Percentiles rank a stretch among this genome's conserved stretches.
phyloP scores from a whole-genome alignment of 1,140 invertebrate genomes.

The Apis dorsata region DNA sequence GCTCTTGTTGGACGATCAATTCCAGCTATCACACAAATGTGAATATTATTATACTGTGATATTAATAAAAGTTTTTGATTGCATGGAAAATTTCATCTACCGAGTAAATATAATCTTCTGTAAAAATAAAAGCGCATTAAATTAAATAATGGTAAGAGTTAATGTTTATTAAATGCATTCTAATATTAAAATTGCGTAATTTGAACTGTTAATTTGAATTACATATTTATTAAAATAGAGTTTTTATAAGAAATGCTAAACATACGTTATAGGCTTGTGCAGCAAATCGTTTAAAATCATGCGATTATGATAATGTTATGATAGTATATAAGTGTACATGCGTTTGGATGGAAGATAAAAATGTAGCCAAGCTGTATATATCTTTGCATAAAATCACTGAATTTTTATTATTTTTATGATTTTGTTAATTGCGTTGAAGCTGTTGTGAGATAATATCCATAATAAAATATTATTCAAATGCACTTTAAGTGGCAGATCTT shows the following conservation, averaged over 20 bases:
- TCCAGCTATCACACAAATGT: slow-evolving; percentile 67
- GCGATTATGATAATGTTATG: slow-evolving; percentile 17
- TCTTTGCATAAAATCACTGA: not conserved
- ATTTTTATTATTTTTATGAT: not conserved
- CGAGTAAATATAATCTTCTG: not conserved
- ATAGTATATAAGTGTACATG: slow-evolving; percentile 9
- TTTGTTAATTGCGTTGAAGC: not conserved
- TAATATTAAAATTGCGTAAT: not conserved
- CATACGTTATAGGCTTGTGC: slow-evolving; percentile 10
- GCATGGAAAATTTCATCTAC: not conserved
- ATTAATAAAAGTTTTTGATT: not conserved
- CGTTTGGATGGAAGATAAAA: not conserved
- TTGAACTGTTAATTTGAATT: not conserved
- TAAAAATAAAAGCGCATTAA: not conserved
- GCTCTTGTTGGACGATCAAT: slow-evolving; percentile 82
- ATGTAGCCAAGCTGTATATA: slow-evolving; percentile 13
- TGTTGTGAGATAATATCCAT: not conserved
- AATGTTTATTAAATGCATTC: slow-evolving; percentile 15
- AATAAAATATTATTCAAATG: not conserved
- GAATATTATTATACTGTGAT: not conserved
- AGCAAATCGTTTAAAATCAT: slow-evolving; percentile 20
- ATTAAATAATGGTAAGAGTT: not conserved
- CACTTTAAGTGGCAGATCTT: not conserved
- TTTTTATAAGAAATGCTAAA: not conserved
- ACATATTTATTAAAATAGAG: not conserved